phyloP scores from a whole-genome alignment of 2,113 vertebrate genomes.

The Corythoichthys haematopterus region DNA sequence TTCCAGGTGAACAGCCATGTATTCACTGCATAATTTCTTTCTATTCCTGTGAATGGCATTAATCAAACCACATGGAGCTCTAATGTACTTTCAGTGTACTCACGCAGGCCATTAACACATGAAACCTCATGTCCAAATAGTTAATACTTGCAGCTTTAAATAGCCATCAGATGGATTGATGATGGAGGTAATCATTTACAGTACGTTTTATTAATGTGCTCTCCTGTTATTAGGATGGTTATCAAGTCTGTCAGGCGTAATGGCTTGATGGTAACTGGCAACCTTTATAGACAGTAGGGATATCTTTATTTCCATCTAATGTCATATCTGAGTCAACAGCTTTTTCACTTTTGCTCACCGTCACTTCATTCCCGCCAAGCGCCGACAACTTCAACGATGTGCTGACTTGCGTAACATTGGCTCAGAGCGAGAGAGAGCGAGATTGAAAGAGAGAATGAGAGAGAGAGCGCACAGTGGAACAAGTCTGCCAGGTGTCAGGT shows the following conservation, averaged over 20 bases:
- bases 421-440: background rate
- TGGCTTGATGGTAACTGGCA: slow-evolving; percentile 8
- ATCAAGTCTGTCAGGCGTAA: slow-evolving; percentile 54
- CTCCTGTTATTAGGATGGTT: slow-evolving; percentile 57
- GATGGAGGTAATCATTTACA: slow-evolving; percentile 64
- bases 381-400: slow-evolving; percentile 16
- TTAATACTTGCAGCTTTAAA: slow-evolving; percentile 61
- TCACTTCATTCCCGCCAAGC: slow-evolving; percentile 18
- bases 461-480: background rate
- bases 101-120: slow-evolving; percentile 49
- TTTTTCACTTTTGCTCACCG: slow-evolving; percentile 21
- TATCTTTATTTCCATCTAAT: slow-evolving; percentile 48
- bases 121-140: slow-evolving; percentile 63
- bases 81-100: slow-evolving; percentile 43
- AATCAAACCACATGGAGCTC: slow-evolving; percentile 49
- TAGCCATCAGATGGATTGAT: slow-evolving; percentile 62
- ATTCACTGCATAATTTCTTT: slow-evolving; percentile 35
- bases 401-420: slow-evolving; percentile 10
- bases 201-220: slow-evolving; percentile 65
- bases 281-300: slow-evolving; percentile 31
- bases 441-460: background rate
- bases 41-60: slow-evolving; percentile 49
- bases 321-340: slow-evolving; percentile 19
- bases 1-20: slow-evolving; percentile 24
- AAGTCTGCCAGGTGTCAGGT: background rate